Conservation (phyloP, 2,113 vertebrate genomes). For the Sardina pilchardus region DNA sequence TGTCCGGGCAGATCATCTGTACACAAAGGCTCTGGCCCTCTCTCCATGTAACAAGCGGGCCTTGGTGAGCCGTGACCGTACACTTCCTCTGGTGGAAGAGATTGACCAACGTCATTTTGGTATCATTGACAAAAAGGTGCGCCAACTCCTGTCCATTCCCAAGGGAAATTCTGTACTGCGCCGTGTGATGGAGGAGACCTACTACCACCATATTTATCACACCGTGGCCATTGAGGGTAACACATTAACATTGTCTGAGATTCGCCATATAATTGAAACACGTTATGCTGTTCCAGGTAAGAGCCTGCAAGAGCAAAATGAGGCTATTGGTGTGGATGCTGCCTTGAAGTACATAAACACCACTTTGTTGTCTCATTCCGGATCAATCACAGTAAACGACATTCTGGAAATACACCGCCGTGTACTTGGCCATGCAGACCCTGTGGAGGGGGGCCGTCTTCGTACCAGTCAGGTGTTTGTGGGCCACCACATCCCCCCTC, state of each 20-base stretch:
- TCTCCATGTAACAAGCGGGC: slow-evolving; percentile 88
- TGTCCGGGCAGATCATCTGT: slow-evolving; percentile 90
- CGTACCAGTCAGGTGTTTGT: slow-evolving; percentile 90
- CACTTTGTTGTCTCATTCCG: slow-evolving; percentile 81
- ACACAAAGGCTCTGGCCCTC: slow-evolving; percentile 87
- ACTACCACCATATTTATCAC: slow-evolving; percentile 99
- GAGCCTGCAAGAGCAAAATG: slow-evolving; percentile 93
- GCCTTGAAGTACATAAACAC: slow-evolving; percentile 94
- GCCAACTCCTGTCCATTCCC: slow-evolving; percentile 91
- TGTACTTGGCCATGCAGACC: slow-evolving; percentile 92
- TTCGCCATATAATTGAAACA: slow-evolving; percentile 94
- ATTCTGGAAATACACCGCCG: slow-evolving; percentile 90
- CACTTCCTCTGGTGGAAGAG: slow-evolving; percentile 90
- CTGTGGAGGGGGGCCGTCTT: slow-evolving; percentile 87
- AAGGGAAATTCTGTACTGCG: slow-evolving; percentile 90
- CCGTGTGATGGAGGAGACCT: slow-evolving; percentile 93
- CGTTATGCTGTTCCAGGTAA: slow-evolving; percentile 91
- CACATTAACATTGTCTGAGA: slow-evolving; percentile 91
- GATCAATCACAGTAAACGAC: slow-evolving; percentile 76
- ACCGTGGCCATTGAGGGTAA: slow-evolving; percentile 98
- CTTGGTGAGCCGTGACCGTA: slow-evolving; percentile 85
- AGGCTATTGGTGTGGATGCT: slow-evolving; percentile 90
- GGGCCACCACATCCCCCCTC: slow-evolving; percentile 92
- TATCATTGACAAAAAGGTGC: slow-evolving; percentile 92
- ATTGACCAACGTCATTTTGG: slow-evolving; percentile 94